These are phyloP conservation scores for Metopolophium dirhodum DNA, from an alignment of 1,140 invertebrate genomes.

Conservation along the genomic window DNA sequence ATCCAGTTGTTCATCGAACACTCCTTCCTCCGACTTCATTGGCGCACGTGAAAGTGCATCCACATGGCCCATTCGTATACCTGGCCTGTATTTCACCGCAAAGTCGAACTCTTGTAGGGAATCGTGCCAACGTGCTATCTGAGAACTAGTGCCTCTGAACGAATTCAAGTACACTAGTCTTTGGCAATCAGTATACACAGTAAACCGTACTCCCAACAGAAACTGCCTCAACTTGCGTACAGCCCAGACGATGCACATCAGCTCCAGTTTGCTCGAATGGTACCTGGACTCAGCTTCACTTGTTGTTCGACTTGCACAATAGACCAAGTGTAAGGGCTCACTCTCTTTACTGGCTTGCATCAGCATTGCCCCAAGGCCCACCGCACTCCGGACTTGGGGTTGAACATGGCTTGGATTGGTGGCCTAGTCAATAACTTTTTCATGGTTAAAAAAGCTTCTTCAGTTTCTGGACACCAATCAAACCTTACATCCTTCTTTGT, in stretches of 20 bases:
- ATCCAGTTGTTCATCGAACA: neutral
- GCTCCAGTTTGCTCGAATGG: conserved; percentile 14
- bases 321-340: neutral
- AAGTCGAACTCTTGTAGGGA: no score
- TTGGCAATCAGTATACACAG: neutral
- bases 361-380: conserved; percentile 61
- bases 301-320: neutral
- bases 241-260: conserved; percentile 5
- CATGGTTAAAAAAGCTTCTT: conserved; percentile 59
- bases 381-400: conserved; percentile 29
- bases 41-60: neutral
- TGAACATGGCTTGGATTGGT: conserved; percentile 61
- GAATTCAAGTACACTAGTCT: no score
- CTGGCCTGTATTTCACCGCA: no score
- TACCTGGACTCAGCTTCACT: neutral
- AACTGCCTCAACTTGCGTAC: neutral
- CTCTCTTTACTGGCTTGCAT: conserved; percentile 58
- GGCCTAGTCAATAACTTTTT: conserved; percentile 54
- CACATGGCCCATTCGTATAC: neutral
- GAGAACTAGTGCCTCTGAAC: no score
- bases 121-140: no score
- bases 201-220: neutral
- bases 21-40: neutral
- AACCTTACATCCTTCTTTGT: conserved; percentile 37
- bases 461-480: conserved; percentile 28